These are phyloP conservation scores for Helogale parvula DNA, from an alignment of 2,113 vertebrate genomes.

Conservation along the genomic window DNA sequence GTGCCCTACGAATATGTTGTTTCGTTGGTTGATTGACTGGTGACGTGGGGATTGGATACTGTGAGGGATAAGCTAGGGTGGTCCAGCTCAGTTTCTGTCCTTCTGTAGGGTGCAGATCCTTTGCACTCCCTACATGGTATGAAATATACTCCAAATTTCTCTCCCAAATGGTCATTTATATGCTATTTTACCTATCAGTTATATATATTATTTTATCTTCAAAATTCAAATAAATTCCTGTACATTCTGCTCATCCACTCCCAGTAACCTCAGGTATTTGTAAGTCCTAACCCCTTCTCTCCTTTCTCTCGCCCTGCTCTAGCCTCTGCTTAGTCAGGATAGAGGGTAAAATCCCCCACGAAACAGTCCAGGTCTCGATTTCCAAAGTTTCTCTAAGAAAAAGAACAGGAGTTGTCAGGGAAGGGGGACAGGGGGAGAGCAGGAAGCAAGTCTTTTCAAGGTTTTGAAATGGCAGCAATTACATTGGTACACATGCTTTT, in stretches of 20 bases:
- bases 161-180: background rate
- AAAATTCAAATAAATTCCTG: background rate
- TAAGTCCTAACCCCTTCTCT: background rate
- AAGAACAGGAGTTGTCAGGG: conserved; percentile 15
- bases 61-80: background rate
- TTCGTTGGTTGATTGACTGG: background rate
- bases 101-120: background rate
- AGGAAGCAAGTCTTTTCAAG: conserved; percentile 52
- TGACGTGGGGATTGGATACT: background rate
- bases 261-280: background rate
- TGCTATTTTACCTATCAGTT: background rate
- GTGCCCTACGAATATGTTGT: background rate
- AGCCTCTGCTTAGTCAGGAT: conserved; percentile 32
- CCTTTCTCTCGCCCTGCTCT: background rate
- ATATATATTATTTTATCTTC: background rate
- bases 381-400: conserved; percentile 41
- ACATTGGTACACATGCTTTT: conserved; percentile 67
- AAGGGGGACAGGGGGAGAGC: background rate
- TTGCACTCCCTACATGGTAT: background rate
- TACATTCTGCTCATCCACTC: background rate
- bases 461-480: conserved; percentile 73
- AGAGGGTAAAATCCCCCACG: background rate
- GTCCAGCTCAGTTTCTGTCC: background rate
- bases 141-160: background rate
- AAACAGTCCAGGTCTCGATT: background rate